These are phyloP conservation scores for Dolichoris vasculosae DNA, from an alignment of 1,140 invertebrate genomes.

Conservation along the genomic window DNA sequence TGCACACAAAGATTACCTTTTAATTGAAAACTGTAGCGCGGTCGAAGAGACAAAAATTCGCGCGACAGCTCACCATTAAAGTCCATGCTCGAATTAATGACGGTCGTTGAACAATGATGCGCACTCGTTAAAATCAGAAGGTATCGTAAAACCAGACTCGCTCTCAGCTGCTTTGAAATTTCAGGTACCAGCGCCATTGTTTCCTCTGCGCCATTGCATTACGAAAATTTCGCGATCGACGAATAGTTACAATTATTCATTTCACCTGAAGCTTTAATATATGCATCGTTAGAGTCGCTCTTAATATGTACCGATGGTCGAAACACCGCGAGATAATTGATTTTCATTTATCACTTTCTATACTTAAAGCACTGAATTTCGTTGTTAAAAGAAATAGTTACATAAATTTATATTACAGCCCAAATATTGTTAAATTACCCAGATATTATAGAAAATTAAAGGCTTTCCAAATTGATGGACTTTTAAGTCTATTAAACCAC, in stretches of 20 bases:
- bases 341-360: conserved; percentile 25
- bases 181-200: conserved; percentile 5
- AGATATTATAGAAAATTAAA: neutral
- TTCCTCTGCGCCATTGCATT: neutral
- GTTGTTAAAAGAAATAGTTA: neutral
- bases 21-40: neutral
- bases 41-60: conserved; percentile 16
- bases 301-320: too few species aligned
- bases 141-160: conserved; percentile 8
- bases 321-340: neutral
- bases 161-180: neutral
- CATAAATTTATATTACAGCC: neutral
- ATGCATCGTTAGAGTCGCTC: neutral
- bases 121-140: conserved; percentile 54
- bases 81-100: conserved; percentile 52
- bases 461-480: neutral
- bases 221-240: neutral
- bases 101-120: conserved; percentile 54
- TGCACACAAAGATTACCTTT: neutral
- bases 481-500: neutral
- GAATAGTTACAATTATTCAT: conserved; percentile 36
- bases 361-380: neutral
- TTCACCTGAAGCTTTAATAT: neutral
- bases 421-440: neutral
- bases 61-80: conserved; percentile 48